Base-by-base conservation (phyloP, 2,888 invertebrate genomes). In the Platerodrilus igneus region DNA sequence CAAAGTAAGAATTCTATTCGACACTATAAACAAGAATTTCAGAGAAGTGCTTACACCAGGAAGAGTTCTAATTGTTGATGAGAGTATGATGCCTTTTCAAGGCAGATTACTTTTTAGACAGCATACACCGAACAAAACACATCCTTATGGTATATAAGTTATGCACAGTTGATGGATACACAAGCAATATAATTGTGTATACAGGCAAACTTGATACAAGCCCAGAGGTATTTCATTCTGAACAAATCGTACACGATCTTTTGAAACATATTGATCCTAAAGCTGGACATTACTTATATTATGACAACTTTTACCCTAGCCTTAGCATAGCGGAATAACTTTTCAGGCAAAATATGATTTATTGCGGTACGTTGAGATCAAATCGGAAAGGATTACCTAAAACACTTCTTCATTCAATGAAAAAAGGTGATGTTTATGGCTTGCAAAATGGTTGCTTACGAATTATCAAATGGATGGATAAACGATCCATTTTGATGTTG, bases 401-500 rank as follows among this genome's bases (percentile, higher is more conserved):
- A 25, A 25, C 3, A 3, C 13, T 25, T 11, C 25, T 10, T 9
- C 10, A 7, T 7, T 13, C 10, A 25, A 25, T 25, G 25, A 25
- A 25, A 25, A 25, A 25, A 13, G 25, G 25, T 13, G 25, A 10
- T 11, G 13, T 25, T 25, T 25, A 4, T 25, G 9, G 25, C 13
- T 13, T 14, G 13, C 25, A 25, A 14, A 25, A 25, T 13, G 25
- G 25, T 13, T 10, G 7, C 11, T 10, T 35, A 19, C 17, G 18
- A 19, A 27, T 35, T 18, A 17, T 35, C 8, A 35, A 35, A 19
- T 35, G 35, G 35, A 10, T 35, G 13, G 35, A 35, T 19, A 35
- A 35, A 10, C 26, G 35, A 27, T 27, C 19, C 20, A 27, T 35
- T 6, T 15, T 35, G n/a, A 35, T 35, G 35, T 6, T 35, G n/a